Evolutionary conservation across 2,888 invertebrate genomes (phyloP).

Genomic region (Cremastinae sp.): DNA sequence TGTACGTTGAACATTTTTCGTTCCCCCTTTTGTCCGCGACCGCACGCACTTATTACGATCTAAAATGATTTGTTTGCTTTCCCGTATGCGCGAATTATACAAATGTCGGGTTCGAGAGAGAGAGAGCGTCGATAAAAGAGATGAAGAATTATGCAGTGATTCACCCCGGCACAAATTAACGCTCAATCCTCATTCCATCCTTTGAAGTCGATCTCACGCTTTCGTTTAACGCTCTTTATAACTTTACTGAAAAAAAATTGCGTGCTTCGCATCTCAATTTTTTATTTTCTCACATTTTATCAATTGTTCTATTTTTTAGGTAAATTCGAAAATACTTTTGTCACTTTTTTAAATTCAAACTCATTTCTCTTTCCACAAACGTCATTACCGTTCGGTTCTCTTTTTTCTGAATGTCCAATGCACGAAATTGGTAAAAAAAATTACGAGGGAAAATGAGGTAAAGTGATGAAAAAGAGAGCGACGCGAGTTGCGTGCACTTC

Average conservation of each 20-base stretch:
- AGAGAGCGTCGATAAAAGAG: constrained; percentile 16
- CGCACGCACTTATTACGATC: constrained; percentile 50
- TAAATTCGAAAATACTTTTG: too few relatives aligned
- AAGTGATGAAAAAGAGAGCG: not conserved
- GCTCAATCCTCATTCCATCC: constrained; percentile 17
- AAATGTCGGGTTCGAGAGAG: constrained; percentile 14
- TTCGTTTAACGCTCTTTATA: not conserved
- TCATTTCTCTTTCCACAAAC: too few relatives aligned
- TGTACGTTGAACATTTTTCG: constrained; percentile 8
- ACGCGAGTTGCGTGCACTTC: not conserved
- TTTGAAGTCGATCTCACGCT: constrained; percentile 24
- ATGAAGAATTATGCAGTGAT: constrained; percentile 38
- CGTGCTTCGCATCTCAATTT: too few relatives aligned
- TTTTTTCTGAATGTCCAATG: too few relatives aligned
- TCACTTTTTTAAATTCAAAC: too few relatives aligned
- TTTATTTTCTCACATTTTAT: too few relatives aligned
- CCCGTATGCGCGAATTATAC: constrained; percentile 17
- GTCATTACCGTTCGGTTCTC: too few relatives aligned
- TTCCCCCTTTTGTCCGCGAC: constrained; percentile 27
- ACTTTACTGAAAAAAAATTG: too few relatives aligned
- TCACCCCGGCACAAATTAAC: constrained; percentile 38
- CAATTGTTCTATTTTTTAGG: too few relatives aligned
- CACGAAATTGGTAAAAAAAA: too few relatives aligned
- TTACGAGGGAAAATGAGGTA: too few relatives aligned
- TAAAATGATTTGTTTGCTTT: constrained; percentile 53